These are phyloP conservation scores for Caenorhabditis sinica DNA, from an alignment of 2,888 invertebrate genomes.

Conservation along the genomic window DNA sequence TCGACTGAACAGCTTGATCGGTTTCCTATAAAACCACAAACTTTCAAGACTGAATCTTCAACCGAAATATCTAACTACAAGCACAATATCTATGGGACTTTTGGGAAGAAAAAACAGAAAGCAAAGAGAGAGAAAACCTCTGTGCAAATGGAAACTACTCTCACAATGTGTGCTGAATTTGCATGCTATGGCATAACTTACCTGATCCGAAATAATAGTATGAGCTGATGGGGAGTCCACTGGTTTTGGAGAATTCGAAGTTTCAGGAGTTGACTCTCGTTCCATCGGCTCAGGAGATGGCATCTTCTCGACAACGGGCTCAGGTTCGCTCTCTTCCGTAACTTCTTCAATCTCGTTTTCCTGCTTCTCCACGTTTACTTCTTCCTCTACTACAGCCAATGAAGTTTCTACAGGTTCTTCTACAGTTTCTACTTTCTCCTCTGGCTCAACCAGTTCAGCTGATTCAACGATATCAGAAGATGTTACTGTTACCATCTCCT, in stretches of 20 bases:
- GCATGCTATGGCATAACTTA: slow-evolving; percentile 37
- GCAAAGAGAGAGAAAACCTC: background rate
- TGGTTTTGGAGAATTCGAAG: no score
- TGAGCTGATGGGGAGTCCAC: slow-evolving; percentile 1
- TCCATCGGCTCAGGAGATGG: background rate
- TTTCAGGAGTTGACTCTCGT: no score
- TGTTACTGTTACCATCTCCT: background rate
- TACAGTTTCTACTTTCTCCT: background rate
- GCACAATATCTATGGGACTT: slow-evolving; percentile 5
- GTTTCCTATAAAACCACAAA: slow-evolving; percentile 64
- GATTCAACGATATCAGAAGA: background rate
- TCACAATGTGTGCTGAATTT: slow-evolving; percentile 13
- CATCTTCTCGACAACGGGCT: background rate
- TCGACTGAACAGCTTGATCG: slow-evolving; percentile 65
- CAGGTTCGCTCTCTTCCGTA: background rate
- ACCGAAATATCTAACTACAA: background rate
- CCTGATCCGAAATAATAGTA: slow-evolving; percentile 60
- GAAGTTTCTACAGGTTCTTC: background rate
- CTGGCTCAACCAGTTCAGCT: background rate
- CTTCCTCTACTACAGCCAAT: background rate
- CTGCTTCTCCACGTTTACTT: background rate
- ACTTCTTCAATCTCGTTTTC: background rate
- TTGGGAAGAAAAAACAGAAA: slow-evolving; percentile 2
- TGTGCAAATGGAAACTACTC: slow-evolving; percentile 26
- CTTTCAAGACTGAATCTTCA: background rate